phyloP scores from a whole-genome alignment of 2,797 vertebrate species.

The Myotis myotis region DNA sequence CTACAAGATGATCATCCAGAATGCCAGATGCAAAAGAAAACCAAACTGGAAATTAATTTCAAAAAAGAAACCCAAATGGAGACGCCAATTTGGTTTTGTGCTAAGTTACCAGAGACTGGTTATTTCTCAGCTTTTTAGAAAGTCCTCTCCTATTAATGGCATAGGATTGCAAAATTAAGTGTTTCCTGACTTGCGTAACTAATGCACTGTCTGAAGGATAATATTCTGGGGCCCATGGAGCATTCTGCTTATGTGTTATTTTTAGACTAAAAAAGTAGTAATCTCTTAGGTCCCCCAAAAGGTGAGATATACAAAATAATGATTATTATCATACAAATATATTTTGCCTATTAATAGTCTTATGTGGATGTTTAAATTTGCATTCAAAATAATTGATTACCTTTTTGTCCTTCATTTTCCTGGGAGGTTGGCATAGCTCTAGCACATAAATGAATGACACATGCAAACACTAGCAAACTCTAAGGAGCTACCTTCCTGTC shows the following conservation, averaged over 20 bases:
- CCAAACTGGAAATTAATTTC: conserved; percentile 56
- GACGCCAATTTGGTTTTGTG: conserved; percentile 22
- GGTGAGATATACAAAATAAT: neutral
- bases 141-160: neutral
- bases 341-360: neutral
- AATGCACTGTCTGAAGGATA: neutral
- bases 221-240: neutral
- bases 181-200: neutral
- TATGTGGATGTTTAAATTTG: neutral
- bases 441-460: neutral
- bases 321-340: neutral
- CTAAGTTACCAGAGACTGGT: neutral
- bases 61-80: conserved; percentile 50
- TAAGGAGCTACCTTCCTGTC: neutral
- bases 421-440: neutral
- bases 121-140: conserved; percentile 7
- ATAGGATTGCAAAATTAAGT: neutral
- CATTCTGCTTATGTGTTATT: neutral
- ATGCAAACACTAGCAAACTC: neutral
- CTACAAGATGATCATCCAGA: conserved; percentile 56
- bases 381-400: neutral
- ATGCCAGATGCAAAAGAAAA: conserved; percentile 43
- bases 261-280: neutral
- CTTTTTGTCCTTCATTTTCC: neutral
- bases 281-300: neutral